phyloP scores from a whole-genome alignment of 2,888 invertebrate species.

The Chymomyza fuscimana region DNA sequence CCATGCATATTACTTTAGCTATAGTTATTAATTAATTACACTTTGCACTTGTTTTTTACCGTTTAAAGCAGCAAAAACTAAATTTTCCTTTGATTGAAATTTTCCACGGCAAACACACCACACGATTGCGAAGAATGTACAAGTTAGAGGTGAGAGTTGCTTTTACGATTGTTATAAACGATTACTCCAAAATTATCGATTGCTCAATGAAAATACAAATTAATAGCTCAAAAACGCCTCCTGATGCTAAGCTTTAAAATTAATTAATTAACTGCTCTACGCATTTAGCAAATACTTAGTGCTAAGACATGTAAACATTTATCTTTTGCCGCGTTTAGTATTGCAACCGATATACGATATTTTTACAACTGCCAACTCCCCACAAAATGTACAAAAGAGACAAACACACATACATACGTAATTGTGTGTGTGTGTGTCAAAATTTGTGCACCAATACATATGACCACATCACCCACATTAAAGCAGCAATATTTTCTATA shows the following conservation, averaged over 20 bases:
- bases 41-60: conserved; percentile 58
- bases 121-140: conserved; percentile 52
- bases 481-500: conserved; percentile 35
- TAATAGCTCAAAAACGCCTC: too few relatives aligned
- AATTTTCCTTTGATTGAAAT: conserved; percentile 56
- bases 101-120: conserved; percentile 56
- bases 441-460: conserved; percentile 54
- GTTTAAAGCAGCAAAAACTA: conserved; percentile 41
- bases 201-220: neutral
- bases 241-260: too few relatives aligned
- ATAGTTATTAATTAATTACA: conserved; percentile 35
- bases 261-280: too few relatives aligned
- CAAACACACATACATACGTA: neutral
- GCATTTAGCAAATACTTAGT: neutral
- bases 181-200: conserved; percentile 13
- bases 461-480: conserved; percentile 51
- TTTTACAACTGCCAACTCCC: conserved; percentile 35
- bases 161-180: conserved; percentile 32
- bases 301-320: neutral
- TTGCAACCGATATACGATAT: neutral
- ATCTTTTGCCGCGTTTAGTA: neutral
- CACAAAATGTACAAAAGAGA: conserved; percentile 31
- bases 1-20: conserved; percentile 28
- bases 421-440: conserved; percentile 36
- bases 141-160: conserved; percentile 51